Conservation (phyloP, 1,140 invertebrate genomes). For the Luehdorfia chinensis region DNA sequence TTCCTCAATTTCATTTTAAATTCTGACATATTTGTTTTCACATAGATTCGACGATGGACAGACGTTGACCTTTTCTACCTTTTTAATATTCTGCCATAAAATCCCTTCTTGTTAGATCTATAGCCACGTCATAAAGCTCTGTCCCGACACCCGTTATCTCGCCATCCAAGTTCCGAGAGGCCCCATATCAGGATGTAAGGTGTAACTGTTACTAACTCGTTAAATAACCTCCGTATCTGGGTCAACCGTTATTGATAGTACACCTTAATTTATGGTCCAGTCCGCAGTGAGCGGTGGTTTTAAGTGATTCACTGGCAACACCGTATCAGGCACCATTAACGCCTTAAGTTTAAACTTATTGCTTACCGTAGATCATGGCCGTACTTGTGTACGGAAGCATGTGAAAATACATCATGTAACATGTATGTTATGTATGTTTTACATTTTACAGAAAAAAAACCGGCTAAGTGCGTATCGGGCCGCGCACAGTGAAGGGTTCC, state of each 20-base stretch:
- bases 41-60: too few species aligned
- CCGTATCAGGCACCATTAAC: constrained; percentile 11
- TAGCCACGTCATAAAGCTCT: constrained; percentile 40
- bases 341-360: constrained; percentile 15
- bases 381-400: not conserved
- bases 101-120: constrained; percentile 15
- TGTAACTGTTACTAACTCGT: constrained; percentile 54
- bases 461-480: too few species aligned
- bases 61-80: too few species aligned
- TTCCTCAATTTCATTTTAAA: too few species aligned
- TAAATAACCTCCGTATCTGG: constrained; percentile 46
- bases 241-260: constrained; percentile 60
- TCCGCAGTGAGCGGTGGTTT: not conserved
- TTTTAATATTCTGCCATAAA: not conserved
- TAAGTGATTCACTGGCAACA: constrained; percentile 24
- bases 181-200: constrained; percentile 56
- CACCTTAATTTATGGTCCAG: constrained; percentile 30
- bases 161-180: constrained; percentile 54
- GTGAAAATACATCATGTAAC: not conserved
- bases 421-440: not conserved
- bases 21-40: too few species aligned
- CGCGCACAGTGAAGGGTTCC: too few species aligned
- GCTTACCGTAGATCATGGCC: constrained; percentile 9
- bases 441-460: not conserved
- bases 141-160: constrained; percentile 53